Conservation (phyloP, 2,797 vertebrate genomes). For the Ispidina picta region DNA sequence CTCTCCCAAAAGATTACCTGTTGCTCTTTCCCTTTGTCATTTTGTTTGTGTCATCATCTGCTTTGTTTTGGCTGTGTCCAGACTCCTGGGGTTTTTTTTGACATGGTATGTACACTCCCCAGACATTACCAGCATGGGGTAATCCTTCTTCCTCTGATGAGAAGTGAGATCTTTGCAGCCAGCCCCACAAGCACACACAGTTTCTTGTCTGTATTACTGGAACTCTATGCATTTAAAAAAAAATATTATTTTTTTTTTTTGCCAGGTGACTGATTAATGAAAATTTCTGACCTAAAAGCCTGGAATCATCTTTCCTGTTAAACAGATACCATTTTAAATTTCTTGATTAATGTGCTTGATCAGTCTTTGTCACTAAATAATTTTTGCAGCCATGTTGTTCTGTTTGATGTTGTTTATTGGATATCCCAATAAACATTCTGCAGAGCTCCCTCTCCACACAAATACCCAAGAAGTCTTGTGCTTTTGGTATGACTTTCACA, state of each 20-base stretch:
- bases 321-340: background rate
- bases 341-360: background rate
- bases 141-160: background rate
- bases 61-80: background rate
- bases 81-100: background rate
- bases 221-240: background rate
- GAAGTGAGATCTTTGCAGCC: background rate
- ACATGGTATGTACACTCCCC: background rate
- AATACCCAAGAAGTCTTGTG: background rate
- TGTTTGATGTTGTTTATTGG: rapidly evolving
- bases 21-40: background rate
- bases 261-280: background rate
- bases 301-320: background rate
- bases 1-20: background rate
- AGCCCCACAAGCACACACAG: background rate
- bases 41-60: background rate
- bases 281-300: background rate
- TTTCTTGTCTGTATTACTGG: background rate
- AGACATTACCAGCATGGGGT: background rate
- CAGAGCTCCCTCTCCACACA: background rate
- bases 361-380: background rate
- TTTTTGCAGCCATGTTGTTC: background rate
- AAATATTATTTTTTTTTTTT: no score
- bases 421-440: background rate
- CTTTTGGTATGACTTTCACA: background rate